These are phyloP conservation scores for Ophioninae sp. DNA, from an alignment of 2,888 invertebrate species.

Conservation along the genomic window DNA sequence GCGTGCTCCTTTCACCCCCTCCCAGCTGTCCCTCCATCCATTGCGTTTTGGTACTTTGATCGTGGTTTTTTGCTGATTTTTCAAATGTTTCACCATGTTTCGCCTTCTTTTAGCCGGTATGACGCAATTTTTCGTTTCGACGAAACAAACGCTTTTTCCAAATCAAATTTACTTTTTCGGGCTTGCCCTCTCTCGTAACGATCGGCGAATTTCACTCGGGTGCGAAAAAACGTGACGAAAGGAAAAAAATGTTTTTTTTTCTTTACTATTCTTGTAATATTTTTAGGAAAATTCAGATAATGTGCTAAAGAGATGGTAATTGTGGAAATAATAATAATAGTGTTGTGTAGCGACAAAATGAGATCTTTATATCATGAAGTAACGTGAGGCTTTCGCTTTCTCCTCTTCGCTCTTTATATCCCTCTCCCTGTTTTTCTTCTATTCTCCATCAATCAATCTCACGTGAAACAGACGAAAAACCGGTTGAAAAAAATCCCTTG, in stretches of 20 bases:
- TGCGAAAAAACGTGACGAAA: slow-evolving; percentile 10
- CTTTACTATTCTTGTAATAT: neutral
- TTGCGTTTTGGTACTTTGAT: neutral
- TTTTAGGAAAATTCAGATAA: neutral
- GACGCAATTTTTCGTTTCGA: slow-evolving; percentile 6
- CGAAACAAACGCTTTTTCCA: slow-evolving; percentile 44
- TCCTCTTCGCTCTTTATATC: slow-evolving; percentile 8
- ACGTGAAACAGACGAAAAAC: slow-evolving; percentile 46
- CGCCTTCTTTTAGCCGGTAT: neutral
- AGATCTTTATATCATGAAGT: neutral
- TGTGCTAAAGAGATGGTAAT: neutral
- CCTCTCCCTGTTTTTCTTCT: too few relatives aligned
- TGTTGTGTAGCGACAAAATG: slow-evolving; percentile 5
- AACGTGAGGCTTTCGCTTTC: too few relatives aligned
- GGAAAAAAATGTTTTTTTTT: neutral
- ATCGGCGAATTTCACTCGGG: neutral
- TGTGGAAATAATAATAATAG: neutral
- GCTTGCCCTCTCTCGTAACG: neutral
- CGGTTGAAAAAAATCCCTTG: neutral
- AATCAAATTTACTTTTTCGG: neutral
- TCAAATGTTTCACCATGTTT: slow-evolving; percentile 9
- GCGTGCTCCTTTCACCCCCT: slow-evolving; percentile 17
- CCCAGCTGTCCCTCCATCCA: neutral
- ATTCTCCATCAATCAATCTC: slow-evolving; percentile 12
- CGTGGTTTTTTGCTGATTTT: neutral